Base-by-base conservation (phyloP, 1,140 invertebrate genomes). In the Gryllus bimaculatus region DNA sequence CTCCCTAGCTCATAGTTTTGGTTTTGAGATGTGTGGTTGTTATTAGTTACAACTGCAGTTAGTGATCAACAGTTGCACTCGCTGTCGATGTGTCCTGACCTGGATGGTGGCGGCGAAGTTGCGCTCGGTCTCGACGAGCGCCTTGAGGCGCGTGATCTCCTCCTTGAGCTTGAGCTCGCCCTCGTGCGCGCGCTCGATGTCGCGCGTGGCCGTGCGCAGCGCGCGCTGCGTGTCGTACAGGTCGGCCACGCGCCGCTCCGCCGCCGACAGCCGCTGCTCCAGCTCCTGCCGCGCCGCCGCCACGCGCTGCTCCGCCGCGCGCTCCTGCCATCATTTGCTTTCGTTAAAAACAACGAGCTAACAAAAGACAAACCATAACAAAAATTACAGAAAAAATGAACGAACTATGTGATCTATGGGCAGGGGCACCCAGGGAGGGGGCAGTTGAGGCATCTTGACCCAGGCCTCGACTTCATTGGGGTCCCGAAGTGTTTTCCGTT, bases 161-260 rank as follows among this genome's bases (percentile, higher is more conserved):
- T 89, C 86, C 82, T 89, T 87, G 8, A 91, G 83, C 79, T 84
- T 86, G 80, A 86, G 86, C 81, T 91, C 90, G 78, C 86, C 87
- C 77, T 85, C 83, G 81, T 89, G 87, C 80, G 90, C 86, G 81
- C 89, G 87, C 80, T 90, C 90, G 76, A 89, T 86, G 82, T 90
- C 88, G 73, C 89, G 85, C 54, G 86, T 84, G 8, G 90, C 86
- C n/a, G 86, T 84, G 79, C 88, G 83, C 73, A 92, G 85, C 15
- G 89, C 86, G 80, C 87, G 85, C 81, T 89, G 87, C 82, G 91
- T 90, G 81, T 92, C 90, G 79, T 85, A 83, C 26, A 77, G n/a
- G 47, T 77, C 76, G n/a, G 18, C 15, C 13, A 77, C 13, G 10
- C 48, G 76, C 49, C 66, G 78, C 13, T 78, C 73, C 13, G 73